Evolutionary conservation across 2,888 invertebrate species (phyloP).

Genomic region (Acrocera orbiculus): DNA sequence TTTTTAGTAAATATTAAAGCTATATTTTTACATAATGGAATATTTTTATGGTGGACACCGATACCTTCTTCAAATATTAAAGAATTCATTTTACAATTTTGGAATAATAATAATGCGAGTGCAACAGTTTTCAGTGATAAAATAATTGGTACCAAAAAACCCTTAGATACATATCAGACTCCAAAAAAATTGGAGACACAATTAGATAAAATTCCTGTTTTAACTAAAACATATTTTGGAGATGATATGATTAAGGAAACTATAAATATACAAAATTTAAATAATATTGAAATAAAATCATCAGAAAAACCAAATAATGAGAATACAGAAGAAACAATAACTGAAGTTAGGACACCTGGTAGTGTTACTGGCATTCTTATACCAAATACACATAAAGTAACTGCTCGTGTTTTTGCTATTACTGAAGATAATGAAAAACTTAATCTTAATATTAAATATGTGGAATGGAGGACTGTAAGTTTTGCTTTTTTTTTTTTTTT

Average conservation of each 20-base stretch:
- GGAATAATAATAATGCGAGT: slow-evolving; percentile 10
- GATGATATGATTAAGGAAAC: not conserved
- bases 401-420: slow-evolving; percentile 25
- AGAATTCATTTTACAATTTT: slow-evolving; percentile 13
- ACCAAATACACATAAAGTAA: slow-evolving; percentile 22
- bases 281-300: no score
- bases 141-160: slow-evolving; percentile 11
- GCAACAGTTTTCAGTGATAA: slow-evolving; percentile 10
- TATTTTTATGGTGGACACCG: slow-evolving; percentile 14
- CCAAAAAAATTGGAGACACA: slow-evolving; percentile 10
- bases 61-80: slow-evolving; percentile 7
- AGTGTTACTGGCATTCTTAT: slow-evolving; percentile 28
- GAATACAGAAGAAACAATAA: not conserved
- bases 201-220: slow-evolving; percentile 12
- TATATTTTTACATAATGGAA: slow-evolving; percentile 10
- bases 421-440: slow-evolving; percentile 26
- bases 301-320: no score
- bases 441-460: slow-evolving; percentile 26
- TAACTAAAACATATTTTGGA: no score
- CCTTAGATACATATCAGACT: slow-evolving; percentile 8
- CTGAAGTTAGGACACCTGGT: slow-evolving; percentile 16
- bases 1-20: slow-evolving; percentile 10
- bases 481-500: no score
- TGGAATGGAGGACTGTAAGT: slow-evolving; percentile 30
- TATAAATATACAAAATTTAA: not conserved